Conservation (phyloP, 2,113 vertebrate species). For the Numenius arquata region DNA sequence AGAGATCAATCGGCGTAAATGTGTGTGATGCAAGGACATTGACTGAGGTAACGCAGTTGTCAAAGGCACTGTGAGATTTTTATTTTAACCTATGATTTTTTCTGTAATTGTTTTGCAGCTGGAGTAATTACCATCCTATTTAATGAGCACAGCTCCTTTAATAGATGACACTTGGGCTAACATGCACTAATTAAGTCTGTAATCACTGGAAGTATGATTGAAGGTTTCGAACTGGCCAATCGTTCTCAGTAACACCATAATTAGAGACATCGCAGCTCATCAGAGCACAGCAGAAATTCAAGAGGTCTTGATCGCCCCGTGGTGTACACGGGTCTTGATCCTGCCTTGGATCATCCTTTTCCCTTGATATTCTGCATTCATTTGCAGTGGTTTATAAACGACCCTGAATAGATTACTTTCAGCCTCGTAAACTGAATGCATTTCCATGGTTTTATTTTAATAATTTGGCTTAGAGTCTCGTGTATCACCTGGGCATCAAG, state of each 20-base stretch:
- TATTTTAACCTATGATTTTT: not conserved
- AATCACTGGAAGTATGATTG: not conserved
- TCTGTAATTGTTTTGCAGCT: not conserved
- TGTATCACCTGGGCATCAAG: not conserved
- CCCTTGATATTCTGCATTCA: not conserved
- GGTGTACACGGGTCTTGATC: not conserved
- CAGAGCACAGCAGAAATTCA: not conserved
- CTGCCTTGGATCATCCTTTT: not conserved
- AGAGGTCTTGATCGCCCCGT: not conserved
- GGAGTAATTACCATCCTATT: not conserved
- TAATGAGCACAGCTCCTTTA: not conserved
- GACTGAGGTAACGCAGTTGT: fast-evolving
- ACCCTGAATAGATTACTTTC: not conserved
- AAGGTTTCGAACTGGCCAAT: not conserved
- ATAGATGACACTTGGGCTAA: not conserved
- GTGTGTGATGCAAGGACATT: not conserved
- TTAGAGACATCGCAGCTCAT: not conserved
- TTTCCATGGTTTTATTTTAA: not conserved
- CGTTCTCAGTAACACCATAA: fast-evolving
- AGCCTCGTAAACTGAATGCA: not conserved
- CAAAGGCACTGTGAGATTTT: not conserved
- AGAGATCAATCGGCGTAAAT: not conserved
- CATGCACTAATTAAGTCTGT: slow-evolving; percentile 8
- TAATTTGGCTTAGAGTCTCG: not conserved
- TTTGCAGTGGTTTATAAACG: not conserved